Evolutionary conservation across 2,888 invertebrate genomes (phyloP).

Genomic region (Plagiodera versicolora): DNA sequence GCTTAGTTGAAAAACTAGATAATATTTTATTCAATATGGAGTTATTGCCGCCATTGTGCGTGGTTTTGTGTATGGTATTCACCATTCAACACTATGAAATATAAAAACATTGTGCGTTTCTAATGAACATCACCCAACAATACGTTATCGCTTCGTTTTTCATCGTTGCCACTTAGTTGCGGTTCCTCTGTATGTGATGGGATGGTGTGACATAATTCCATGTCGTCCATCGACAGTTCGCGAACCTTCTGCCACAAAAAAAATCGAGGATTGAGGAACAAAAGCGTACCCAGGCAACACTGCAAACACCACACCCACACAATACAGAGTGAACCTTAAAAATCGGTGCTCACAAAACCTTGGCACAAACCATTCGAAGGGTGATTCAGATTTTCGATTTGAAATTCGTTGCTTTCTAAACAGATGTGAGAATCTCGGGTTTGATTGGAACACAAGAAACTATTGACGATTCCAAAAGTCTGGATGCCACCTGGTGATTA

Average conservation of each 20-base stretch:
- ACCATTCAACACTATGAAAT: not conserved
- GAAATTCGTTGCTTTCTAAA: too few species aligned
- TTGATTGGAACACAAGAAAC: too few species aligned
- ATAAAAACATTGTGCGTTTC: not conserved
- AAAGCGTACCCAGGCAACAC: not conserved
- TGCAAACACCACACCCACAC: constrained; percentile 18
- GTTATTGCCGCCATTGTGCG: not conserved
- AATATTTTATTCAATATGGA: too few species aligned
- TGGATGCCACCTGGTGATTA: too few species aligned
- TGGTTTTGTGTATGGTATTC: not conserved
- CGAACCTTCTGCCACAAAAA: constrained; percentile 48
- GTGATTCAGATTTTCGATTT: too few species aligned
- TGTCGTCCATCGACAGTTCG: constrained; percentile 48
- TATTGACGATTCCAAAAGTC: too few species aligned
- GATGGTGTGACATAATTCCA: constrained; percentile 43
- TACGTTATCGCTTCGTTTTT: not conserved
- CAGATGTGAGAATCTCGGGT: too few species aligned
- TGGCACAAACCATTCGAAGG: too few species aligned
- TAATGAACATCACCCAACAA: not conserved
- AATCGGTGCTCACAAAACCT: too few species aligned
- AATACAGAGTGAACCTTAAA: constrained; percentile 11
- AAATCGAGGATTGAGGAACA: constrained; percentile 18
- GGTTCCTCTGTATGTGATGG: constrained; percentile 19
- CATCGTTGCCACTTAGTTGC: not conserved
- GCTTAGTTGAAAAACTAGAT: too few species aligned